Base-by-base conservation (phyloP, 1,140 invertebrate genomes). In the Pygmarrhopalites habei region DNA sequence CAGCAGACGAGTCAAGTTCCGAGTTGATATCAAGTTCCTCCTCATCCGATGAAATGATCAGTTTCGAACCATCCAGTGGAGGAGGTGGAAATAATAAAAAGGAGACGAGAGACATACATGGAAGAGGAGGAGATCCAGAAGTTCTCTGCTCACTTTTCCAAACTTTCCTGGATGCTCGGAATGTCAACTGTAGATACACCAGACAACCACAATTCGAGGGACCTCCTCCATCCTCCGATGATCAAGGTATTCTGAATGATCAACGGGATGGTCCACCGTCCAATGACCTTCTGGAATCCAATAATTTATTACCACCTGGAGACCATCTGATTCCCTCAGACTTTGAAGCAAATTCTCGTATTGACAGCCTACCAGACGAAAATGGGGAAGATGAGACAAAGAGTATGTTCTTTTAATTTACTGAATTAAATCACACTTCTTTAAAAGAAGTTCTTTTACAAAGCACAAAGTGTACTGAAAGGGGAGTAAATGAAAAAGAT, bases 71-170 rank as follows among this genome's bases (percentile, higher is more conserved):
- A n/a, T n/a, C n/a, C n/a, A n/a, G n/a, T n/a, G n/a, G n/a, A n/a
- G n/a, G n/a, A n/a, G 15, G 30, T 49, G 30, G 7, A 14, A 5
- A 21, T 1, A 2, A 28, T 4, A 29, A 60, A n/a, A 30, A 29
- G 17, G 47, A 62, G 39, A 62, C 32, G 21, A 53, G 49, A 44
- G 32, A 35, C 2, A 49, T 51, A 53, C 49, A 60, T n/a, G 29
- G 49, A 26, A 30, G 61, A 32, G 17, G 43, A 3, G 62, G 55
- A 21, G 35, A 51, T 28, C 59, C 64, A 29, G n/a, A n/a, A n/a
- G n/a, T n/a, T n/a, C n/a, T 66, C 32, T 66, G 64, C 39, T 66
- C 64, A n/a, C 28, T 66, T 10, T 62, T 66, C 26, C 64, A 61
- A 41, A 66, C 60, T 1, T 66, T 66, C 28, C 28, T 66, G 7